Conservation (phyloP, 2,888 invertebrate species). For the Ethmia dodecea region DNA sequence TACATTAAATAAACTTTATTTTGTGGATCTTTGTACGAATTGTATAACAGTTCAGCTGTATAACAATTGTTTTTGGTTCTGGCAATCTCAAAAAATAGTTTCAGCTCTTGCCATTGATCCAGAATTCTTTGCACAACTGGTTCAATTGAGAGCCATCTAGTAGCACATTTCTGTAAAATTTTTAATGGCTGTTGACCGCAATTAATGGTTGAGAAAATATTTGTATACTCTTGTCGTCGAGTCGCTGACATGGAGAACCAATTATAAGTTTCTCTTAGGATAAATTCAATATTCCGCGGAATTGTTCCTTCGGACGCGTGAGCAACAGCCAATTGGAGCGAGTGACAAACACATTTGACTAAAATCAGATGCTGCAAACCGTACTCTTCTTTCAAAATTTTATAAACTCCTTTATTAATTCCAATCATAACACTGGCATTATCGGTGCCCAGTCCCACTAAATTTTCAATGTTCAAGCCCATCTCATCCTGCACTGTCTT, state of each 20-base stretch:
- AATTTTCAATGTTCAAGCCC: not conserved
- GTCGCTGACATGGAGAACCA: too few relatives aligned
- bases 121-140: too few relatives aligned
- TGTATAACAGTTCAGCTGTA: slow-evolving; percentile 21
- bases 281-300: slow-evolving; percentile 24
- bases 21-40: slow-evolving; percentile 14
- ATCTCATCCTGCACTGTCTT: not conserved
- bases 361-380: slow-evolving; percentile 5
- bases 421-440: slow-evolving; percentile 30
- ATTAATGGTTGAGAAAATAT: too few relatives aligned
- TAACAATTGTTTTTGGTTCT: slow-evolving; percentile 19
- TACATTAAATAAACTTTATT: slow-evolving; percentile 17
- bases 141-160: too few relatives aligned
- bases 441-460: slow-evolving; percentile 20
- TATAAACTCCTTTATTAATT: slow-evolving; percentile 22
- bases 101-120: too few relatives aligned
- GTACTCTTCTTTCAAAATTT: slow-evolving; percentile 17
- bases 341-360: slow-evolving; percentile 17
- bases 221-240: too few relatives aligned
- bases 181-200: too few relatives aligned
- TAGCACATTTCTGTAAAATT: too few relatives aligned
- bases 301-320: slow-evolving; percentile 24
- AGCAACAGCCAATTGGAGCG: slow-evolving; percentile 25
- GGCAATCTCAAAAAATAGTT: too few relatives aligned
- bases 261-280: slow-evolving; percentile 26